A percentile compares a stretch with the other conserved stretches of the same genome.
Evolutionary conservation across 2,113 vertebrate genomes (phyloP).

Genomic region (Hemichromis elongatus): DNA sequence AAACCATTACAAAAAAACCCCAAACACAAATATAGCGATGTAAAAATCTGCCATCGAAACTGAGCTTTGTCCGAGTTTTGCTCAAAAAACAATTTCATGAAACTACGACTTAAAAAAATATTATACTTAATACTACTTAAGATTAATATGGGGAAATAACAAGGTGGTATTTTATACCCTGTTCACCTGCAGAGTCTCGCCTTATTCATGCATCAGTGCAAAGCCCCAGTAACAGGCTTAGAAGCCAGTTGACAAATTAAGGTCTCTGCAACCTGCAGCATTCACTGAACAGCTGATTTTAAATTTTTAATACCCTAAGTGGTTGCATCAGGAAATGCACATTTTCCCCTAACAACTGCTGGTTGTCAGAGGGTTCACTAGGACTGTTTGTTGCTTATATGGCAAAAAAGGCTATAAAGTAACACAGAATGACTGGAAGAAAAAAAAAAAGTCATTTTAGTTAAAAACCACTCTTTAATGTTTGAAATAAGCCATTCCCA

Average conservation of each 20-base stretch:
- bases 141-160: neutral
- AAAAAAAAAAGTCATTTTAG: neutral
- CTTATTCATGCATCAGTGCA: neutral
- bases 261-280: neutral
- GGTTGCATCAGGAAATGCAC: neutral
- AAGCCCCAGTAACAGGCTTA: neutral
- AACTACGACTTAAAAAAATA: neutral
- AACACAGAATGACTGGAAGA: neutral
- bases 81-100: neutral
- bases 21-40: neutral
- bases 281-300: neutral
- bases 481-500: conserved; percentile 27
- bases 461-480: conserved; percentile 50
- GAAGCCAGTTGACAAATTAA: neutral
- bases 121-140: neutral
- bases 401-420: neutral
- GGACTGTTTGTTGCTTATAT: neutral
- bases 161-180: neutral
- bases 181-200: neutral
- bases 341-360: neutral
- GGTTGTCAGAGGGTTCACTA: neutral
- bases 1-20: neutral
- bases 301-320: neutral
- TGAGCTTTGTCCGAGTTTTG: neutral
- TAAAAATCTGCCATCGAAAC: neutral